phyloP scores from a whole-genome alignment of 53 echinoderm and acorn worm species.

The Actinopyga echinites region DNA sequence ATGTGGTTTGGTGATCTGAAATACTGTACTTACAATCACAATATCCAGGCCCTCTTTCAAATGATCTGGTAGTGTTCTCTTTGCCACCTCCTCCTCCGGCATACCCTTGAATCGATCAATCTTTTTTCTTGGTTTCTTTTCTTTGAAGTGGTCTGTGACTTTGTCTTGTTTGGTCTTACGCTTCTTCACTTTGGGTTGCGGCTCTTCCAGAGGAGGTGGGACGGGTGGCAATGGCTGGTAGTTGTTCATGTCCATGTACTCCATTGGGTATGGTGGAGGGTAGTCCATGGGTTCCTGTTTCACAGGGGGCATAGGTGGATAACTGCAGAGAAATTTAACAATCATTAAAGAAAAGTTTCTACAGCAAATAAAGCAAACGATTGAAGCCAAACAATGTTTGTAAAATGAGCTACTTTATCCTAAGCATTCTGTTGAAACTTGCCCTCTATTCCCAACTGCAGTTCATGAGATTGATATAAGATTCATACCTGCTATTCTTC shows the following conservation, averaged over 20 bases:
- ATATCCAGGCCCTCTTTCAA: conserved; percentile 88
- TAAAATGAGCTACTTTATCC: too few species aligned
- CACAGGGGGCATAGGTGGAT: conserved; percentile 32
- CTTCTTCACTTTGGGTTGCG: conserved; percentile 40
- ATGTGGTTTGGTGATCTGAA: too few species aligned
- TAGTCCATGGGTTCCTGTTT: conserved; percentile 46
- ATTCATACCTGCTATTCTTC: too few species aligned
- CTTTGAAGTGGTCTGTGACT: conserved; percentile 82
- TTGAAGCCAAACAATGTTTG: too few species aligned
- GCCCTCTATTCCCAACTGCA: too few species aligned
- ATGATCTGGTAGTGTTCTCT: conserved; percentile 88
- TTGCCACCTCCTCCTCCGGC: conserved; percentile 97
- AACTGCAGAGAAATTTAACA: neutral
- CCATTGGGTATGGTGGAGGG: conserved; percentile 49
- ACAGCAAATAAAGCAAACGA: too few species aligned
- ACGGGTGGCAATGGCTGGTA: conserved; percentile 25
- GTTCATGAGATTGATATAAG: too few species aligned
- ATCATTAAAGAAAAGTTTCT: too few species aligned
- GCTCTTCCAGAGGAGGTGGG: conserved; percentile 27
- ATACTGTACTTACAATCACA: conserved; percentile 82
- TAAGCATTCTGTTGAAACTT: too few species aligned
- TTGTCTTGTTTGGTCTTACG: conserved; percentile 92
- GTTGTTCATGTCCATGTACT: conserved; percentile 42
- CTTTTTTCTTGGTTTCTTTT: conserved; percentile 94
- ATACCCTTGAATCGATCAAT: conserved; percentile 95